Conservation (phyloP, 2,888 invertebrate genomes). For the Actias luna region DNA sequence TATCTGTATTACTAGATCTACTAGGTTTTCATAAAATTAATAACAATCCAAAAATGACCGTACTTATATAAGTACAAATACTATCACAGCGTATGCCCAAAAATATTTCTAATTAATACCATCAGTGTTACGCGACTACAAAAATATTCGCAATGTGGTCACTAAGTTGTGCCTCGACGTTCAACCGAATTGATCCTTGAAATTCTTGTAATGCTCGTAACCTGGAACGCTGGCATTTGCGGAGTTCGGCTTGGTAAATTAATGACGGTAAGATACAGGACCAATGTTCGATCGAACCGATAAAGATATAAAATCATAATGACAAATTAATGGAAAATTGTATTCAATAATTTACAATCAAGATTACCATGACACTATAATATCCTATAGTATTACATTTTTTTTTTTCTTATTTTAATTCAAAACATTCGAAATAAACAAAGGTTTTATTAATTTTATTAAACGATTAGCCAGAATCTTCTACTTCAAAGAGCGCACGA, state of each 20-base stretch:
- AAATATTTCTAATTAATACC: neutral
- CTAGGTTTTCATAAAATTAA: too few relatives aligned
- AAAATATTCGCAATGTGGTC: conserved; percentile 31
- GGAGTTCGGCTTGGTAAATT: conserved; percentile 35
- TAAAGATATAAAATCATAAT: conserved; percentile 19
- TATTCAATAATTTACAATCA: neutral
- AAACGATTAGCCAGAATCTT: too few relatives aligned
- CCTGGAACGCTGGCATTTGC: conserved; percentile 47
- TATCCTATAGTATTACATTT: neutral
- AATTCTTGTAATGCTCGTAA: conserved; percentile 54
- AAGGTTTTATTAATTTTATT: too few relatives aligned
- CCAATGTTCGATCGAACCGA: conserved; percentile 15
- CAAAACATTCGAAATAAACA: too few relatives aligned
- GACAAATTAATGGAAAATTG: conserved; percentile 3
- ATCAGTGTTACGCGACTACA: neutral
- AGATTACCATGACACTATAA: too few relatives aligned
- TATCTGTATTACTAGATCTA: too few relatives aligned
- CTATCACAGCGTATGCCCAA: neutral
- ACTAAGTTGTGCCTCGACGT: conserved; percentile 42
- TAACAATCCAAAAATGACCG: too few relatives aligned
- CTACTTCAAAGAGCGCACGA: too few relatives aligned
- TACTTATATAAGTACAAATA: neutral
- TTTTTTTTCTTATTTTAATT: neutral
- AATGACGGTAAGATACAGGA: conserved; percentile 28
- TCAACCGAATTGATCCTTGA: conserved; percentile 54